Evolutionary conservation across 2,113 vertebrate species (phyloP).

Genomic region (Ptychochromis oligacanthus): DNA sequence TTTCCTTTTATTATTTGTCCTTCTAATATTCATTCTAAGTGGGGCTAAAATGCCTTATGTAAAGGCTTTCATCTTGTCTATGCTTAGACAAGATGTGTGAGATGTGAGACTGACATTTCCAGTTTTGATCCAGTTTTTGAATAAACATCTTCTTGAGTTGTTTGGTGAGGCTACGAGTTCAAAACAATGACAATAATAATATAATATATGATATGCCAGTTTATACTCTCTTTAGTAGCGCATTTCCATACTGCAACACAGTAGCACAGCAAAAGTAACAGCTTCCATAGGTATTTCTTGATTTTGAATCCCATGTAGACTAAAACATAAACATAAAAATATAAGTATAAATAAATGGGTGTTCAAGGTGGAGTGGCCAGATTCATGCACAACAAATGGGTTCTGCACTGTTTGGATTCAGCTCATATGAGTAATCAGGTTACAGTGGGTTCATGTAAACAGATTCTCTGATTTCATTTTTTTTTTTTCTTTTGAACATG

Average conservation of each 20-base stretch:
- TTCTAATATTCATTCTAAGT: not conserved
- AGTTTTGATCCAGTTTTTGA: not conserved
- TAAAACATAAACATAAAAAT: not conserved
- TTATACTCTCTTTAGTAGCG: not conserved
- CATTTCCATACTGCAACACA: not conserved
- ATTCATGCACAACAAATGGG: not conserved
- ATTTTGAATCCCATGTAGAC: not conserved
- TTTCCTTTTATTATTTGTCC: not conserved
- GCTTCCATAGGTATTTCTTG: not conserved
- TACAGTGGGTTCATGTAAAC: not conserved
- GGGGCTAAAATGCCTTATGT: not conserved
- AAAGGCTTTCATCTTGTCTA: not conserved
- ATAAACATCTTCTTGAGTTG: not conserved
- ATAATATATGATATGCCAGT: too few species aligned
- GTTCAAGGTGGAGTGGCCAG: not conserved
- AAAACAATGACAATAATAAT: too few species aligned
- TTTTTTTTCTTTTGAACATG: not conserved
- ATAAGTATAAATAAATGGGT: not conserved
- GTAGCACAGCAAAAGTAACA: not conserved
- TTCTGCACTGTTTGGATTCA: not conserved
- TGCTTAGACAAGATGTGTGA: not conserved
- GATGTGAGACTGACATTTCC: not conserved
- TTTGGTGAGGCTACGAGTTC: not conserved
- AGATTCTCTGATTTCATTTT: not conserved
- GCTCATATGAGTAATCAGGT: slow-evolving; percentile 6